Evolutionary conservation across 2,797 vertebrate genomes (phyloP).

Genomic region (Esox masquinongy): DNA sequence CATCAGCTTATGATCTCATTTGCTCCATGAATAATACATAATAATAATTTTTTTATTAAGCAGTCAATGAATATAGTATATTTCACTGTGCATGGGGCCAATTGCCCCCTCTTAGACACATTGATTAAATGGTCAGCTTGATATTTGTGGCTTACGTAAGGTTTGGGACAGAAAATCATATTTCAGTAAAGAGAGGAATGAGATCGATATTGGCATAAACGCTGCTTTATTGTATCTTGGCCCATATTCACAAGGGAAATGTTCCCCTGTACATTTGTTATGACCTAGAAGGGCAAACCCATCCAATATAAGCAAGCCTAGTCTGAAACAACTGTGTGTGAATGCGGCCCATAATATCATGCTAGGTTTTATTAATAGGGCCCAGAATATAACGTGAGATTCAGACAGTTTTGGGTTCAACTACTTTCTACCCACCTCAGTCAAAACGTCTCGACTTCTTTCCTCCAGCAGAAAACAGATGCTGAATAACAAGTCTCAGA

Average conservation of each 20-base stretch:
- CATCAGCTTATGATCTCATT: conserved; percentile 57
- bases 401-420: conserved; percentile 16
- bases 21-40: conserved; percentile 51
- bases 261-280: not conserved
- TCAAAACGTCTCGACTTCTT: conserved; percentile 60
- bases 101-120: conserved; percentile 59
- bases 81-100: conserved; percentile 24
- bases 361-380: not conserved
- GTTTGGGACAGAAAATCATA: conserved; percentile 25
- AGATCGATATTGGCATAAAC: conserved; percentile 23
- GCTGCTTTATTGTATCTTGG: not conserved
- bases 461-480: not conserved
- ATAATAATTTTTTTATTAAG: conserved; percentile 46
- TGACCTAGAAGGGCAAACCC: conserved; percentile 4
- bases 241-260: not conserved
- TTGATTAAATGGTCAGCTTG: conserved; percentile 49
- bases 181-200: conserved; percentile 21
- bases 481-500: not conserved
- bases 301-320: not conserved
- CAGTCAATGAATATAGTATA: conserved; percentile 39
- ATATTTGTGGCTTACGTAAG: conserved; percentile 27
- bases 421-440: conserved; percentile 24
- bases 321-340: not conserved
- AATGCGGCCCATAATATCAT: too few relatives aligned
- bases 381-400: conserved; percentile 25